Percentiles rank a stretch among this genome's conserved stretches.
Conservation (phyloP, 2,113 vertebrate genomes). For the Abramis brama region DNA sequence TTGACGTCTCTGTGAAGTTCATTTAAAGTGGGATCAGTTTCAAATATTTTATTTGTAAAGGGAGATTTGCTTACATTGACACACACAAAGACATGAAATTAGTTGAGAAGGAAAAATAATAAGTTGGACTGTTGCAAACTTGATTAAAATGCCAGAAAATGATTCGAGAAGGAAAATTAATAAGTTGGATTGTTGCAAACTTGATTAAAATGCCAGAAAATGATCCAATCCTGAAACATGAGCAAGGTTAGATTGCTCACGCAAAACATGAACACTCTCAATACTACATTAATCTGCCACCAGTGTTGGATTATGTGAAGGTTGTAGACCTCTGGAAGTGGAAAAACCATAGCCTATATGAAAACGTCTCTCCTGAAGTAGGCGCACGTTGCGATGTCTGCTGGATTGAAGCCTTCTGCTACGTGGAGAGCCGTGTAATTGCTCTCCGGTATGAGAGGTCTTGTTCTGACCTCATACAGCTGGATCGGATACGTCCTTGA, state of each 20-base stretch:
- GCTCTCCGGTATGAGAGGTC: neutral
- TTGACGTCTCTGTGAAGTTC: conserved; percentile 21
- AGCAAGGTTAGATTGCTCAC: neutral
- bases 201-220: neutral
- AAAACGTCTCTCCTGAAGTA: neutral
- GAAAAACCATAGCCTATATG: neutral
- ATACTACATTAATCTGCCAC: neutral
- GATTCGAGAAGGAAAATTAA: neutral
- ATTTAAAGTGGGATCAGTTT: conserved; percentile 22
- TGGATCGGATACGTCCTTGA: neutral
- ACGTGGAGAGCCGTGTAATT: neutral
- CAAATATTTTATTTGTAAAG: neutral
- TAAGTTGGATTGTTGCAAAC: neutral
- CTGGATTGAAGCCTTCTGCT: neutral
- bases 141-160: too few species aligned
- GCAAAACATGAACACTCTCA: neutral
- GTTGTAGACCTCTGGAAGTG: neutral
- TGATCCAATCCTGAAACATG: neutral
- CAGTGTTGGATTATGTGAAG: neutral
- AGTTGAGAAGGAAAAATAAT: neutral
- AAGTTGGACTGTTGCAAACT: neutral
- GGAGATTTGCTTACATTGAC: neutral
- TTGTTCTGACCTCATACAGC: conserved; percentile 4
- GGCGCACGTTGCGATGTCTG: neutral
- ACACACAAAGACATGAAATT: neutral